phyloP scores from a whole-genome alignment of 2,113 vertebrate species.

The Misgurnus mizolepis region DNA sequence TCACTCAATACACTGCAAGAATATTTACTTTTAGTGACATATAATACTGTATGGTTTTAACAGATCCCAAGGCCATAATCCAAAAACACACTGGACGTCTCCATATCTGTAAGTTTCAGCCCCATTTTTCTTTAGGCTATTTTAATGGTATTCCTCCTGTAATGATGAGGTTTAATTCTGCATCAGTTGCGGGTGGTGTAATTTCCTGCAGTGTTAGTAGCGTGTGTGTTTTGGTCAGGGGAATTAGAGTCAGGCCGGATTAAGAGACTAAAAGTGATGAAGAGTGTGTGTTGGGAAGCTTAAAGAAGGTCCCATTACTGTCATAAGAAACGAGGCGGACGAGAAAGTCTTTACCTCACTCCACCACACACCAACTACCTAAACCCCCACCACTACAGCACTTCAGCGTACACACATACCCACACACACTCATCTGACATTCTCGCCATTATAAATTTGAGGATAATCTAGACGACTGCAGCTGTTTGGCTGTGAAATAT shows the following conservation, averaged over 20 bases:
- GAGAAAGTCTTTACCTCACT: conserved; percentile 36
- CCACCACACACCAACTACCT: conserved; percentile 35
- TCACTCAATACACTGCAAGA: neutral
- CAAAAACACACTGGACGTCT: neutral
- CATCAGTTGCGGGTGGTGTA: conserved; percentile 37
- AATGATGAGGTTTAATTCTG: conserved; percentile 39
- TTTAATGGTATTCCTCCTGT: conserved; percentile 30
- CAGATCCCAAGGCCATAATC: conserved; percentile 13
- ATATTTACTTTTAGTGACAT: neutral
- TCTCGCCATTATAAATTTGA: conserved; percentile 30
- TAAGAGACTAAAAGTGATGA: conserved; percentile 42
- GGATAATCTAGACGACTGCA: conserved; percentile 42
- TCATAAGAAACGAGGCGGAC: neutral
- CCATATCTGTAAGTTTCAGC: conserved; percentile 20
- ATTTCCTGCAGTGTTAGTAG: conserved; percentile 32
- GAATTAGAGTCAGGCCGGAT: conserved; percentile 42
- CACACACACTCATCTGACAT: conserved; percentile 18
- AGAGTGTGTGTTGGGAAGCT: conserved; percentile 24
- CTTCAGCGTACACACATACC: conserved; percentile 12
- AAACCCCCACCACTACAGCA: conserved; percentile 13
- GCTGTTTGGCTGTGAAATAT: conserved; percentile 29
- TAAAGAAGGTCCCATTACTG: conserved; percentile 40
- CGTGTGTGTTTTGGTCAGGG: conserved; percentile 24
- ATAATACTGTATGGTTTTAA: neutral
- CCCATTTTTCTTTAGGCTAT: conserved; percentile 16